These are phyloP conservation scores for Drosophila kohkoa DNA, from an alignment of 1,140 invertebrate genomes.

Conservation along the genomic window DNA sequence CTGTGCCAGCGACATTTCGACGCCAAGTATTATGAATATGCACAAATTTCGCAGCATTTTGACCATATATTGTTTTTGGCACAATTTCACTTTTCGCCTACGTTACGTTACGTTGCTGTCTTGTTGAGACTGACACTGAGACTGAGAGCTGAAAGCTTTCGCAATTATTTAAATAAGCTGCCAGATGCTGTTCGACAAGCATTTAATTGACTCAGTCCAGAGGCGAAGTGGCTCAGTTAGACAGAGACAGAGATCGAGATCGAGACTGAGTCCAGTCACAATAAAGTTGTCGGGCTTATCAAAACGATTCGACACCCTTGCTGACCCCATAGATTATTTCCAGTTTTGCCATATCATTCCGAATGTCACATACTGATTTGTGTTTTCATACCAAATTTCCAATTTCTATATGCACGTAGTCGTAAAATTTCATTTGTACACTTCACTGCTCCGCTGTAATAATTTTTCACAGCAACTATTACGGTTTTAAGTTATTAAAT, in stretches of 20 bases:
- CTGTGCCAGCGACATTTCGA: conserved; percentile 57
- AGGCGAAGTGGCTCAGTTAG: neutral
- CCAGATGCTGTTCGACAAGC: conserved; percentile 39
- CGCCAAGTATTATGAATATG: conserved; percentile 14
- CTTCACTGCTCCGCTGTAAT: neutral
- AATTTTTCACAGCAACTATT: conserved; percentile 18
- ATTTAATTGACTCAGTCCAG: conserved; percentile 31
- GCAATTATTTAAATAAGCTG: conserved; percentile 68
- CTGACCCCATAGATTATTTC: conserved; percentile 20
- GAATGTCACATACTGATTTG: conserved; percentile 1
- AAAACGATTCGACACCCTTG: neutral
- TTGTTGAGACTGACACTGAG: conserved; percentile 20
- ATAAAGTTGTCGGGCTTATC: conserved; percentile 34
- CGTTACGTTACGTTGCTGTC: conserved; percentile 28
- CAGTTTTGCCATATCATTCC: neutral
- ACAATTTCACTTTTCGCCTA: conserved; percentile 24
- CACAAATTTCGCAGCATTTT: conserved; percentile 51
- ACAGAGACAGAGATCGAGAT: neutral
- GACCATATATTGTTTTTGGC: conserved; percentile 24
- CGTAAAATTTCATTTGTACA: neutral
- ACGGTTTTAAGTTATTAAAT: neutral
- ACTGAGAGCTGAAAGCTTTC: conserved; percentile 52
- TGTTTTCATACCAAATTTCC: conserved; percentile 1
- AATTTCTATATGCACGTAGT: neutral
- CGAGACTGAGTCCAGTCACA: neutral